A percentile compares a stretch with the other conserved stretches of the same genome.
Conservation (phyloP, 2,113 vertebrate species). For the Thamnophis sirtalis region DNA sequence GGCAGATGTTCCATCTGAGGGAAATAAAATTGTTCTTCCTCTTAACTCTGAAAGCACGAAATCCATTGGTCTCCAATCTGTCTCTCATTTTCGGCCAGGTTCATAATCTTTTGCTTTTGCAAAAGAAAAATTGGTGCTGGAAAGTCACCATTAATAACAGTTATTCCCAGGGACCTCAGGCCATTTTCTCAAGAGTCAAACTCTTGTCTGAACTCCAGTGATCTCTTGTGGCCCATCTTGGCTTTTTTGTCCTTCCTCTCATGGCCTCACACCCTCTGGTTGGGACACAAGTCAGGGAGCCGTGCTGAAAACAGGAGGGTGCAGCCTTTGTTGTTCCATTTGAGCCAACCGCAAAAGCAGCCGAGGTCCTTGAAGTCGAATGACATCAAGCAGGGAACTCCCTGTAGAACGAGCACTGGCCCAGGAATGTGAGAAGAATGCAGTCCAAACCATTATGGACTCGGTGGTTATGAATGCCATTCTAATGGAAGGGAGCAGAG, state of each 20-base stretch:
- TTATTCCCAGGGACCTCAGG: neutral
- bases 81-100: neutral
- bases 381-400: slow-evolving; percentile 12
- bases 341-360: slow-evolving; percentile 13
- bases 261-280: neutral
- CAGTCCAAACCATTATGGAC: slow-evolving; percentile 15
- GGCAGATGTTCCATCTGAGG: neutral
- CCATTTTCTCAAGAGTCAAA: neutral
- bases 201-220: neutral
- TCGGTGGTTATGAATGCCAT: neutral
- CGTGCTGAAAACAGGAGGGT: slow-evolving; percentile 16
- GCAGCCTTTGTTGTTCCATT: neutral
- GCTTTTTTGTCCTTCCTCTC: neutral
- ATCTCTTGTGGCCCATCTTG: neutral
- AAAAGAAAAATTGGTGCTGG: neutral
- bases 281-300: slow-evolving; percentile 3
- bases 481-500: neutral
- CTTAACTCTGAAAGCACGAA: neutral
- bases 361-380: neutral
- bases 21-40: neutral
- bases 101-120: neutral
- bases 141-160: neutral
- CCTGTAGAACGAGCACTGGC: neutral
- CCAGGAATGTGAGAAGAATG: neutral
- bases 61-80: neutral